A percentile compares a stretch with the other conserved stretches of the same genome.
These are phyloP conservation scores for Thalpophila matura DNA, from an alignment of 2,888 invertebrate species.

Conservation along the genomic window DNA sequence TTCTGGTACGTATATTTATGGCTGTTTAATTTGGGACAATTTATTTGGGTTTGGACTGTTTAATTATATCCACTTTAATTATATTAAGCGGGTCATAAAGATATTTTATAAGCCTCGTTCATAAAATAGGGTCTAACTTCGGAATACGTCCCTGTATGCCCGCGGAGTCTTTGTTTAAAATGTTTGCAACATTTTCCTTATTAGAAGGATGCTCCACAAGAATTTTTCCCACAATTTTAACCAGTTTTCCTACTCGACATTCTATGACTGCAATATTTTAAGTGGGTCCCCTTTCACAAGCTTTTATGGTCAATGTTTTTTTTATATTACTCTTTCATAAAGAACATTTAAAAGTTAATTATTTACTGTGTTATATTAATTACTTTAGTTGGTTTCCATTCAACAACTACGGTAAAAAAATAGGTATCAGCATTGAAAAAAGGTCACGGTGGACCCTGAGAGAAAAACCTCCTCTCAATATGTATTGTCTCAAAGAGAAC, in stretches of 20 bases:
- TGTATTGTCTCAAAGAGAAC: too few species aligned
- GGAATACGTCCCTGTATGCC: constrained; percentile 28
- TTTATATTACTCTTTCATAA: neutral
- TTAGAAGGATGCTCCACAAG: constrained; percentile 32
- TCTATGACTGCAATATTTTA: constrained; percentile 39
- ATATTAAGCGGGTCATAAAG: constrained; percentile 52
- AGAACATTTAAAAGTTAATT: neutral
- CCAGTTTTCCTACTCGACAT: constrained; percentile 17
- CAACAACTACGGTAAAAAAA: too few species aligned
- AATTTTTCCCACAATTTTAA: constrained; percentile 28
- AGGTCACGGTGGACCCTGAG: too few species aligned
- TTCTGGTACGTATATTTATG: constrained; percentile 26
- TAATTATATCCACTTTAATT: constrained; percentile 56
- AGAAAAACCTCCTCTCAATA: too few species aligned
- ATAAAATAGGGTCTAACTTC: constrained; percentile 44
- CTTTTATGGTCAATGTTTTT: neutral
- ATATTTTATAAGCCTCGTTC: constrained; percentile 46
- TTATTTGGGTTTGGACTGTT: constrained; percentile 52
- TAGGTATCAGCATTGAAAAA: too few species aligned
- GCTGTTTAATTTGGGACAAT: constrained; percentile 47
- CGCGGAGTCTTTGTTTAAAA: constrained; percentile 43
- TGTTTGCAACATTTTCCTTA: constrained; percentile 47
- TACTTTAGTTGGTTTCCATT: too few species aligned
- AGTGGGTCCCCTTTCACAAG: constrained; percentile 15
- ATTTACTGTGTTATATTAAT: too few species aligned